Evolutionary conservation across 2,113 vertebrate species (phyloP), one percentile per base, ranked within the genome.

Genomic region (Halcyon malimbica): DNA sequence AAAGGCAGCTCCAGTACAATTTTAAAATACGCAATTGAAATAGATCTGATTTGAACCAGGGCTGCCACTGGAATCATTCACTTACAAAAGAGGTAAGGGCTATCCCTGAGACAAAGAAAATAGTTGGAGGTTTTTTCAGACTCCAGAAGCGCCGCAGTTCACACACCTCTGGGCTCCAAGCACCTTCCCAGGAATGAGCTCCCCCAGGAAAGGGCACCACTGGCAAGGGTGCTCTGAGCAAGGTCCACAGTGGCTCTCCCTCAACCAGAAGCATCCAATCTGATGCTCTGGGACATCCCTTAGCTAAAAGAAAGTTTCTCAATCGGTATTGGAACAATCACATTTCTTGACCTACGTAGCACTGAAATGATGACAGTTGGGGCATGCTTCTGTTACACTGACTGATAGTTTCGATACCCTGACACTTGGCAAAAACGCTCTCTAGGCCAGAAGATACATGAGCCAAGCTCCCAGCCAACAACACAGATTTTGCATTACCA

Each of bases 181-280:
- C 33, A 60, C 23, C 29, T 24, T 77, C 35, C n/a, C 57, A 71
- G 51, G 46, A 89, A 44, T 2, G 3, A 76, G 3, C 20, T 78
- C 16, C 12, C 33, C 29, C 37, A 67, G 62, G 46, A 70, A 81
- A 68, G 37, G 21, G 20, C 68, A 59, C 37, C n/a, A 29, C 4
- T 14, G 37, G n/a, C 68, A 83, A 70, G 23, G 51, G 37, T 56
- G 46, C 28, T 26, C 10, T 29, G 39, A 77, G 50, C 56, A 39
- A 1, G 5, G 80, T 18, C 33, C 67, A 62, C 0, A 0, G 41
- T 19, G 29, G n/a, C 6, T 83, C 46, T 65, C 5, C 26, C 37
- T 74, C 39, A 59, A 14, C 33, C 74, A 91, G 25, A 82, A 19
- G 17, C 46, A 73, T 50, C 46, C 0, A 0, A 12, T 50, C 53